phyloP scores from a whole-genome alignment of 2,113 vertebrate species.

The Perca schrenkii region DNA sequence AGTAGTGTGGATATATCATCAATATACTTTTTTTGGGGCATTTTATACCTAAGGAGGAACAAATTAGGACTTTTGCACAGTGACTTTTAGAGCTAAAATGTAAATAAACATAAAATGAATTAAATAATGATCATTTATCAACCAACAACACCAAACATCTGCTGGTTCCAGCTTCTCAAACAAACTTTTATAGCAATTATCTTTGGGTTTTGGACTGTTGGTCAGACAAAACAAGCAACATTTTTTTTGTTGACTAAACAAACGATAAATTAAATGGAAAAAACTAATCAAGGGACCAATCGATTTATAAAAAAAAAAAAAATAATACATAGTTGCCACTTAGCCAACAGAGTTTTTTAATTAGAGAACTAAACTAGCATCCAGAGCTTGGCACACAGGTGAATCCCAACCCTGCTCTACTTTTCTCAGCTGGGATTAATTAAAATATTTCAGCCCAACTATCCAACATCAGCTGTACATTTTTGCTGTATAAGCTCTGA shows the following conservation, averaged over 20 bases:
- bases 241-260: not conserved
- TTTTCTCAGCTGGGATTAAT: conserved; percentile 6
- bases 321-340: too few species aligned
- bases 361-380: conserved; percentile 6
- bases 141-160: not conserved
- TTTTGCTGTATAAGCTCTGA: not conserved
- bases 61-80: not conserved
- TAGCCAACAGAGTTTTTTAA: not conserved
- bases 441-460: not conserved
- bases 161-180: not conserved
- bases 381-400: not conserved
- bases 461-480: not conserved
- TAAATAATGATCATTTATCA: not conserved
- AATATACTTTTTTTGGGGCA: too few species aligned
- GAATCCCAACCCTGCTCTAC: not conserved
- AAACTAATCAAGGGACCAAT: too few species aligned
- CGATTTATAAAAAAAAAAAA: too few species aligned
- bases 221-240: not conserved
- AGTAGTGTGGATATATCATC: too few species aligned
- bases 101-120: not conserved
- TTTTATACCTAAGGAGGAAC: not conserved
- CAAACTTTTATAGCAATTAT: not conserved
- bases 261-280: too few species aligned
- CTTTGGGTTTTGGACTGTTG: not conserved
- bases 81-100: not conserved